Conservation (phyloP, 2,113 vertebrate genomes). For the Casuarius casuarius region DNA sequence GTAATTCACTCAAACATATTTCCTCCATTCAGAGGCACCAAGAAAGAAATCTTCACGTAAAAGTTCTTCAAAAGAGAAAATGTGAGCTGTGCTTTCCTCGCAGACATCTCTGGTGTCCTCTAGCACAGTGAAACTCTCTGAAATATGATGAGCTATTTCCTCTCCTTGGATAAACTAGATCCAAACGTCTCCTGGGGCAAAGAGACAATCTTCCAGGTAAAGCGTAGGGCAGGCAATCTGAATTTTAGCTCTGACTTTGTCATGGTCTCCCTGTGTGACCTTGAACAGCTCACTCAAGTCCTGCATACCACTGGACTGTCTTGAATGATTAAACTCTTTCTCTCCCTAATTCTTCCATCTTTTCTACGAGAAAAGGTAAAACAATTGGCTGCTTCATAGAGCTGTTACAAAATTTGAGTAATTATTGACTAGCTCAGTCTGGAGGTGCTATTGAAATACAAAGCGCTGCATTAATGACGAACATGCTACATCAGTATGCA, state of each 20-base stretch:
- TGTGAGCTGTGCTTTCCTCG: not conserved
- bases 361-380: not conserved
- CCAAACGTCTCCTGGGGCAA: not conserved
- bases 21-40: rapidly evolving
- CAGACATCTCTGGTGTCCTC: not conserved
- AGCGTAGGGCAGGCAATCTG: not conserved
- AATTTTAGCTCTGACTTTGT: not conserved
- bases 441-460: rapidly evolving
- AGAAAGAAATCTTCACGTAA: rapidly evolving
- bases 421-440: not conserved
- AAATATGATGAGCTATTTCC: rapidly evolving
- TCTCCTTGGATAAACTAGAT: not conserved
- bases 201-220: not conserved
- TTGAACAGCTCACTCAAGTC: not conserved
- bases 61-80: not conserved
- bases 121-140: not conserved
- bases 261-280: not conserved
- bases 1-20: rapidly evolving
- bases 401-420: not conserved
- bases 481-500: not conserved
- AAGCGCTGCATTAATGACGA: not conserved
- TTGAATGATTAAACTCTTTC: not conserved
- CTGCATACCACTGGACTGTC: not conserved
- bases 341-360: not conserved
- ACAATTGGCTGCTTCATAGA: not conserved